Evolutionary conservation across 2,113 vertebrate species (phyloP).

Genomic region (Spheniscus mendiculus): DNA sequence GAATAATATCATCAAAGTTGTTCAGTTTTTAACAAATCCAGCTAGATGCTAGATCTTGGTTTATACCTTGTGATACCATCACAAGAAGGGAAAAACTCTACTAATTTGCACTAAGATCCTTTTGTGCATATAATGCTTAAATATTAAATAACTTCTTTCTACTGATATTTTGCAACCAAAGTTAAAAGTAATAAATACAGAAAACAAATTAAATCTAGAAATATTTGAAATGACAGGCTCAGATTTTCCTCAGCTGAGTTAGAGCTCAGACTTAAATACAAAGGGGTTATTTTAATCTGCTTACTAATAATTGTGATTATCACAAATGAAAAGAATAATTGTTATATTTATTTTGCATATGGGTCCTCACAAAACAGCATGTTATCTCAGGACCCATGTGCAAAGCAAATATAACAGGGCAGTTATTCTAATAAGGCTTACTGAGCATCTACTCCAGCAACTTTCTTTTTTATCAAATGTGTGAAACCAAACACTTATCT

Average conservation of each 20-base stretch:
- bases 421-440: not conserved
- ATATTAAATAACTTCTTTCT: not conserved
- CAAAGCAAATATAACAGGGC: not conserved
- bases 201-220: not conserved
- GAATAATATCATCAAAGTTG: not conserved
- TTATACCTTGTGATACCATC: not conserved
- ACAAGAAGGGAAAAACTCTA: not conserved
- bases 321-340: not conserved
- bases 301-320: conserved; percentile 34
- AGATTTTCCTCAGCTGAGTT: not conserved
- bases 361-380: not conserved
- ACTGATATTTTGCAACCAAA: not conserved
- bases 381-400: not conserved
- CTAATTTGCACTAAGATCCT: not conserved
- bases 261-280: not conserved
- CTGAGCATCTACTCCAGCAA: not conserved
- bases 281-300: conserved; percentile 4
- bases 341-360: not conserved
- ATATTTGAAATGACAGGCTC: not conserved
- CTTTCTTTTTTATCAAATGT: not conserved
- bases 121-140: not conserved
- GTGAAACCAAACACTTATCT: not conserved
- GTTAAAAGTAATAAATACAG: not conserved
- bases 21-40: not conserved
- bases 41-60: not conserved